Conservation (phyloP, 2,888 invertebrate species). For the Chymomyza caudatula region DNA sequence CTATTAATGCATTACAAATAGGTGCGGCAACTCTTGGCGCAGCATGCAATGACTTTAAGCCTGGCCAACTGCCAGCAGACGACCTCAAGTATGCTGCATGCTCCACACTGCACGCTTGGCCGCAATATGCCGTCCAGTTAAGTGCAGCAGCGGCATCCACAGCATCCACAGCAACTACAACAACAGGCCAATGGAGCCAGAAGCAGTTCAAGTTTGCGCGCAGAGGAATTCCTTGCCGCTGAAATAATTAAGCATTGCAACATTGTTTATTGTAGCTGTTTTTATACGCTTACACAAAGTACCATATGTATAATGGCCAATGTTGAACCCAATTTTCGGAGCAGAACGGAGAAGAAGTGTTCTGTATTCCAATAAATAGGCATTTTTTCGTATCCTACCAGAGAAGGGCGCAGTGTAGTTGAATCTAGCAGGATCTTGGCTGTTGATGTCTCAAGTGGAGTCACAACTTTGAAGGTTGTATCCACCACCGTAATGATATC, state of each 20-base stretch:
- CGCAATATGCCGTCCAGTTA: constrained; percentile 46
- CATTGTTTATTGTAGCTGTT: constrained; percentile 64
- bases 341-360: too few relatives aligned
- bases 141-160: constrained; percentile 38
- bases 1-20: constrained; percentile 70
- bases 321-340: too few relatives aligned
- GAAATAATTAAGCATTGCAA: constrained; percentile 72
- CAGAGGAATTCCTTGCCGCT: constrained; percentile 71
- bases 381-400: too few relatives aligned
- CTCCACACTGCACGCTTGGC: constrained; percentile 56
- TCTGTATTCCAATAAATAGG: too few relatives aligned
- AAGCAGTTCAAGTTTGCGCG: constrained; percentile 67
- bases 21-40: constrained; percentile 54
- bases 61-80: constrained; percentile 46
- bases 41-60: constrained; percentile 49
- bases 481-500: too few relatives aligned
- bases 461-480: too few relatives aligned
- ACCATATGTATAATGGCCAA: too few relatives aligned
- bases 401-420: too few relatives aligned
- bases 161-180: constrained; percentile 29
- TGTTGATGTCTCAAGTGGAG: too few relatives aligned
- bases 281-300: background rate
- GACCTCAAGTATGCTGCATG: constrained; percentile 64
- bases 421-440: too few relatives aligned
- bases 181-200: constrained; percentile 23